Evolutionary conservation across 2,113 vertebrate genomes (phyloP).

Genomic region (Cavia aperea): DNA sequence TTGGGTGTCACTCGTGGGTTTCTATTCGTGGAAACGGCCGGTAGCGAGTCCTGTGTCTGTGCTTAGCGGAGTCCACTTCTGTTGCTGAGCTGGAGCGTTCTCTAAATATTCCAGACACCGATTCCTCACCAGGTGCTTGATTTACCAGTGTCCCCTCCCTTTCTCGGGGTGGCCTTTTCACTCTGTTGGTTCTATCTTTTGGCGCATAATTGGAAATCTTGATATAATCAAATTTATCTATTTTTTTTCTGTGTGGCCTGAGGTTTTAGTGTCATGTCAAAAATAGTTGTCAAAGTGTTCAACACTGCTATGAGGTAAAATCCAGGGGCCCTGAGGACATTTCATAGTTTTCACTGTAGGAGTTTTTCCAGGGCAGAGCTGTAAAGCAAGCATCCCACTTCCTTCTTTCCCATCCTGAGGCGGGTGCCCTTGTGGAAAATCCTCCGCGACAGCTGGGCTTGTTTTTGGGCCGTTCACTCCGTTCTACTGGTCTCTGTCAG

Average conservation of each 20-base stretch:
- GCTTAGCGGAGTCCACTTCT: neutral
- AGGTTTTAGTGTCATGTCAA: neutral
- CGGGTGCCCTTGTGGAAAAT: neutral
- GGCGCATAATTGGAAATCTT: neutral
- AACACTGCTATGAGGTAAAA: neutral
- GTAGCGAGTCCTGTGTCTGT: neutral
- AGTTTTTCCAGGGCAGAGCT: neutral
- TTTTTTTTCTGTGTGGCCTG: neutral
- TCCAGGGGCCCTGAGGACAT: neutral
- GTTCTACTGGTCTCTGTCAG: neutral
- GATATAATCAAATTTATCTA: neutral
- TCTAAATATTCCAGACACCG: neutral
- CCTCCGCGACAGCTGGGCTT: neutral
- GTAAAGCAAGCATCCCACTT: neutral
- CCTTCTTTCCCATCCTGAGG: neutral
- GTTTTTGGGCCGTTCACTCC: neutral
- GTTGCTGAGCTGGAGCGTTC: neutral
- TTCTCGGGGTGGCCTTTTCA: neutral
- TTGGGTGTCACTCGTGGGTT: neutral
- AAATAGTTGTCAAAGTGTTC: neutral
- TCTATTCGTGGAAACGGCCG: neutral
- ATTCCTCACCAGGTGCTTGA: neutral
- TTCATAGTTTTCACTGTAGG: too few relatives aligned
- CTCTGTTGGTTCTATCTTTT: neutral
- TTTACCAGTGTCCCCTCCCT: neutral